Percentiles rank a stretch among this genome's conserved stretches.
Conservation (phyloP, 2,113 vertebrate genomes). For the Trachemys scripta region DNA sequence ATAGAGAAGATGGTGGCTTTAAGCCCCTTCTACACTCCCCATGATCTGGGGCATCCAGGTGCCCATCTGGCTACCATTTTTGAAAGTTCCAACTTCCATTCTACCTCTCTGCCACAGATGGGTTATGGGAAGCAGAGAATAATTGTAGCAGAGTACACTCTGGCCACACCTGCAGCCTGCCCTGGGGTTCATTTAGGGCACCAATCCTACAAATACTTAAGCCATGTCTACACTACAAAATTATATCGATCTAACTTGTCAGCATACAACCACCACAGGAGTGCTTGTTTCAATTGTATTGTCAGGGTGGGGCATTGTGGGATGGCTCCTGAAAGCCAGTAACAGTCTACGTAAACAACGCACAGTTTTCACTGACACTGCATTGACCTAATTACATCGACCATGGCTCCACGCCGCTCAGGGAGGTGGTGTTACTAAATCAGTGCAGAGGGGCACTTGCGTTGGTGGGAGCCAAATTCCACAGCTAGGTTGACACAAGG, state of each 20-base stretch:
- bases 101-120: background rate
- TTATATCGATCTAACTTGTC: background rate
- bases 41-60: rapidly evolving
- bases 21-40: background rate
- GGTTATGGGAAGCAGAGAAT: background rate
- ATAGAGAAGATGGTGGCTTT: background rate
- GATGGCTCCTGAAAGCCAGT: background rate
- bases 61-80: rapidly evolving
- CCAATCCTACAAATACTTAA: background rate
- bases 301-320: background rate
- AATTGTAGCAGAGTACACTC: background rate
- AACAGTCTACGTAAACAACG: background rate
- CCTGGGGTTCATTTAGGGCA: background rate
- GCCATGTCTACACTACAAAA: background rate
- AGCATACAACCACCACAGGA: background rate
- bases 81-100: background rate
- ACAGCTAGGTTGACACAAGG: background rate
- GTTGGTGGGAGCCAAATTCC: background rate
- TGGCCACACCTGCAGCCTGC: background rate
- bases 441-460: background rate
- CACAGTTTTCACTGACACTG: background rate
- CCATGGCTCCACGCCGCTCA: background rate
- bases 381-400: background rate
- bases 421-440: background rate
- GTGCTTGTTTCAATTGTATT: background rate